Conservation (phyloP, 2,113 vertebrate genomes). For the human region DNA sequence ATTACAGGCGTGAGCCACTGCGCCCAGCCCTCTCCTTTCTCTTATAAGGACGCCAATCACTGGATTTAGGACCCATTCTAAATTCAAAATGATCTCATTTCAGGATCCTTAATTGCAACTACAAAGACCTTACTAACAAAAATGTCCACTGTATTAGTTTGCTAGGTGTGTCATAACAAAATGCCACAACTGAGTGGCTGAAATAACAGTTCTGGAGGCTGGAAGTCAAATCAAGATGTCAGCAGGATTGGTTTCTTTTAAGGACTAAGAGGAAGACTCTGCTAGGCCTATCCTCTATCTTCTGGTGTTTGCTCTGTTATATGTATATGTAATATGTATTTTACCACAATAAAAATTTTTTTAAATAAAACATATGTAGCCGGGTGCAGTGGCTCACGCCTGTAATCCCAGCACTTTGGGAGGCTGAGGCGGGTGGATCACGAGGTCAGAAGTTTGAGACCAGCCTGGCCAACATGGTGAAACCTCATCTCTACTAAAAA, state of each 20-base stretch:
- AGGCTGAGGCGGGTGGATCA: no score
- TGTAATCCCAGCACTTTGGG: no score
- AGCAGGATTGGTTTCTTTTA: neutral
- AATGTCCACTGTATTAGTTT: neutral
- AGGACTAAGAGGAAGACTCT: neutral
- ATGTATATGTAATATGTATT: no score
- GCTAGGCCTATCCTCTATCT: neutral
- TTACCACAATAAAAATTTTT: no score
- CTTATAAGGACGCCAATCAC: neutral
- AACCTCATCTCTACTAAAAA: no score
- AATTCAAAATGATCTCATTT: neutral
- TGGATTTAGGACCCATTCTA: neutral
- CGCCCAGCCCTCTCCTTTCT: neutral
- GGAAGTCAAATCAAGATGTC: neutral
- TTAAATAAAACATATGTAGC: no score
- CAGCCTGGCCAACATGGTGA: no score
- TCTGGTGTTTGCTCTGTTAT: neutral
- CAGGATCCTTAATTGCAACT: conserved; percentile 22
- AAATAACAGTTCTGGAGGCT: neutral
- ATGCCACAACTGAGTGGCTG: neutral
- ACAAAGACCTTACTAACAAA: neutral
- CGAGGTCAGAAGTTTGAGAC: no score
- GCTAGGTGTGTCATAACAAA: neutral
- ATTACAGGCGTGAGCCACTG: no score
- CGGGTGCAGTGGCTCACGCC: no score